phyloP scores from a whole-genome alignment of 2,113 vertebrate genomes.

The Cricetomys ansorgei region DNA sequence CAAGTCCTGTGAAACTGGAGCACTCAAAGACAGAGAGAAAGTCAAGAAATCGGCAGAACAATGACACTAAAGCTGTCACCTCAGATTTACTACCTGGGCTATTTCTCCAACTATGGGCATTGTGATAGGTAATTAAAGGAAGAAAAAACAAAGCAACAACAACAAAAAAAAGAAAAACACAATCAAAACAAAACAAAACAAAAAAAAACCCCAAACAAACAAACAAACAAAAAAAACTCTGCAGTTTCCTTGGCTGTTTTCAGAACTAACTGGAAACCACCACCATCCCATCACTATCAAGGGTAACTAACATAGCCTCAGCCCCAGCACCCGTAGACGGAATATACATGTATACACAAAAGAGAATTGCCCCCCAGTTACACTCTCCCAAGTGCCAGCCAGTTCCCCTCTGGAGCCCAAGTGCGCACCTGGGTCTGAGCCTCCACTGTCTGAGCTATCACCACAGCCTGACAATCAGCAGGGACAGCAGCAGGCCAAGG shows the following conservation, averaged over 20 bases:
- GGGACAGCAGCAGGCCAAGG: background rate
- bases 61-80: constrained; percentile 40
- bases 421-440: background rate
- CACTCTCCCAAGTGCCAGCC: background rate
- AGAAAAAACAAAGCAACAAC: background rate
- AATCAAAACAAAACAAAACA: background rate
- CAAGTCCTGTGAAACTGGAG: background rate
- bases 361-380: background rate
- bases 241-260: background rate
- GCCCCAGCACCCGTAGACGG: background rate
- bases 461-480: background rate
- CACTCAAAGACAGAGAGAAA: background rate
- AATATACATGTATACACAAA: background rate
- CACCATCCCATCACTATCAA: background rate
- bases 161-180: too few species aligned
- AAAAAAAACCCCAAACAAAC: background rate
- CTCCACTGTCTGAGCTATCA: background rate
- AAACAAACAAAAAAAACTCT: too few species aligned
- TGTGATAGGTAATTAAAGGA: background rate
- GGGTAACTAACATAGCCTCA: background rate
- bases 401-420: background rate
- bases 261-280: background rate
- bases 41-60: constrained; percentile 14
- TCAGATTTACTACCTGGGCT: constrained; percentile 27
- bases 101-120: constrained; percentile 37